These are phyloP conservation scores for Stomatorhinus ivindoensis DNA, from an alignment of 2,113 vertebrate genomes.

Conservation along the genomic window DNA sequence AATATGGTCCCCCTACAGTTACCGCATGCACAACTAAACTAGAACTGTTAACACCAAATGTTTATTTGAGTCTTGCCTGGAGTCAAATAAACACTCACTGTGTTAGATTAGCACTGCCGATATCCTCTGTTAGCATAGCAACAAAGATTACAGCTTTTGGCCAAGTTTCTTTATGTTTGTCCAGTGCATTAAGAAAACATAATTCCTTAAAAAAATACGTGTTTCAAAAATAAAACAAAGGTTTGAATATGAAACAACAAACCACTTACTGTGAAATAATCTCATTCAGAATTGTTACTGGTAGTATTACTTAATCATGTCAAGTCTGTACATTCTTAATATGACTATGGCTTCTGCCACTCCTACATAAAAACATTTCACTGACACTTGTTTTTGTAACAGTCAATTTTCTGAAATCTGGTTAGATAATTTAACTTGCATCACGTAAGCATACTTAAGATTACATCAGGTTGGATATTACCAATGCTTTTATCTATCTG, in stretches of 20 bases:
- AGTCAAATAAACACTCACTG: background rate
- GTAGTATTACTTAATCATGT: background rate
- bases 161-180: background rate
- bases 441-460: background rate
- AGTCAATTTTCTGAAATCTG: background rate
- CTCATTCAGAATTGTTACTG: background rate
- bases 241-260: background rate
- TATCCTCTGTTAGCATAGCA: background rate
- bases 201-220: background rate
- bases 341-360: background rate
- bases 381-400: background rate
- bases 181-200: background rate
- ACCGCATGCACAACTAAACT: background rate
- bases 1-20: background rate
- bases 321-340: background rate
- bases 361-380: background rate
- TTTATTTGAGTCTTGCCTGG: background rate
- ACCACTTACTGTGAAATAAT: background rate
- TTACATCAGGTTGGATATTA: background rate
- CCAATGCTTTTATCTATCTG: background rate
- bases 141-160: background rate
- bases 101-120: background rate
- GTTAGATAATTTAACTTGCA: background rate
- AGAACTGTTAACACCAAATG: background rate
- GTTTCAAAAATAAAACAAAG: background rate